These are phyloP conservation scores for Salticus scenicus DNA, from an alignment of 2,888 invertebrate species.

Conservation along the genomic window DNA sequence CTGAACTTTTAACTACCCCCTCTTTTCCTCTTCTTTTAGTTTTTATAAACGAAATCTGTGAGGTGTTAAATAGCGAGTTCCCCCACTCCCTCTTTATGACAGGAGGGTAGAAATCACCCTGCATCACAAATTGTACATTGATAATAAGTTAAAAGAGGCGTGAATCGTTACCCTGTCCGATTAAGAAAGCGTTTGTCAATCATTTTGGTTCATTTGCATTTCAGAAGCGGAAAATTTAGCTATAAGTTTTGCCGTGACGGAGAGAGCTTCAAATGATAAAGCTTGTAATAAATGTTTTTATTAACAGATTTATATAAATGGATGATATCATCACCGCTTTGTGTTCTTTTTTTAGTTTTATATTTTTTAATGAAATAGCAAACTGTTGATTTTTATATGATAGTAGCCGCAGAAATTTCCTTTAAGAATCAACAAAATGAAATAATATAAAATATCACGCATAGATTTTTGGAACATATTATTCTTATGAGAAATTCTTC, in stretches of 20 bases:
- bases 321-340: too few species aligned
- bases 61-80: not conserved
- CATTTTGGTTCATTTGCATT: slow-evolving; percentile 13
- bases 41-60: not conserved
- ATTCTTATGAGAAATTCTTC: too few species aligned
- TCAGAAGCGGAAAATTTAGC: not conserved
- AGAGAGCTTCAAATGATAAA: too few species aligned
- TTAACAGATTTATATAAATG: too few species aligned
- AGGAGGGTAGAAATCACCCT: not conserved
- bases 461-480: too few species aligned
- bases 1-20: not conserved
- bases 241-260: not conserved
- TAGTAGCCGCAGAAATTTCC: too few species aligned
- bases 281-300: too few species aligned
- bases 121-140: slow-evolving; percentile 20
- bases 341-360: too few species aligned
- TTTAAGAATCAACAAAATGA: too few species aligned
- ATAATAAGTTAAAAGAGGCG: slow-evolving; percentile 25
- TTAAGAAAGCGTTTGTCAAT: slow-evolving; percentile 24
- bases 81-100: not conserved
- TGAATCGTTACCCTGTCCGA: not conserved
- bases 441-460: too few species aligned
- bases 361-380: too few species aligned
- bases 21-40: not conserved
- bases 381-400: too few species aligned